Evolutionary conservation across 2,113 vertebrate species (phyloP), one percentile per base, ranked within the genome.

Genomic region (Asarcornis scutulata): DNA sequence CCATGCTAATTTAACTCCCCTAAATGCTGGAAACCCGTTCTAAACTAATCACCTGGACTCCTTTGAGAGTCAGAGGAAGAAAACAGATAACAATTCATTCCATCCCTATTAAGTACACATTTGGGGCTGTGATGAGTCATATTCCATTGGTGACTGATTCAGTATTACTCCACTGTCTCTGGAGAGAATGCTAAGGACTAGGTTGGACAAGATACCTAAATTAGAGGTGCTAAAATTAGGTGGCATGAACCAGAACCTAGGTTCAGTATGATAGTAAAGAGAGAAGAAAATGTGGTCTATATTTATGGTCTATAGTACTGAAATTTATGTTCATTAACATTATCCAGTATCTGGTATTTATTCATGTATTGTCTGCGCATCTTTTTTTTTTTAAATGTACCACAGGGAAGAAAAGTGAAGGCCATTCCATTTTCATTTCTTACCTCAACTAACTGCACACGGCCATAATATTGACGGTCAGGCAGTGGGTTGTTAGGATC

Each of bases 361-460:
- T 71, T 50, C 42, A 93, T 5, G 2, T 50, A 53, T 10, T 27
- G 17, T 12, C 11, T 48, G 32, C 2, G 0, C 13, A 29, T 23
- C 73, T 68, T 50, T 48, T 50, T 48, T 48, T 21, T 48, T 44
- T 44, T 46, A 11, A 50, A 48, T 12, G 17, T 67, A 17, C 3
- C 34, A 18, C 34, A 20, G 10, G 18, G 36, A 79, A 77, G 31
- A 82, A 40, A 89, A 60, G 18, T 23, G 26, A 84, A 80, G 32
- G 36, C 3, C 17, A 36, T 32, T 44, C 42, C 15, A 7, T 18
- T 12, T 17, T 31, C 11, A 32, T 12, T 59, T 63, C 97, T 97
- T 98, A 99, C 99, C 99, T 99, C 99, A n/a, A 99, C 38, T 21
- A 99, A 90, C 86, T 98, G 98, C 64, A 99, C 98, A 55, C 97